Conservation (phyloP, 2,113 vertebrate genomes). For the Spea multiplicata region DNA sequence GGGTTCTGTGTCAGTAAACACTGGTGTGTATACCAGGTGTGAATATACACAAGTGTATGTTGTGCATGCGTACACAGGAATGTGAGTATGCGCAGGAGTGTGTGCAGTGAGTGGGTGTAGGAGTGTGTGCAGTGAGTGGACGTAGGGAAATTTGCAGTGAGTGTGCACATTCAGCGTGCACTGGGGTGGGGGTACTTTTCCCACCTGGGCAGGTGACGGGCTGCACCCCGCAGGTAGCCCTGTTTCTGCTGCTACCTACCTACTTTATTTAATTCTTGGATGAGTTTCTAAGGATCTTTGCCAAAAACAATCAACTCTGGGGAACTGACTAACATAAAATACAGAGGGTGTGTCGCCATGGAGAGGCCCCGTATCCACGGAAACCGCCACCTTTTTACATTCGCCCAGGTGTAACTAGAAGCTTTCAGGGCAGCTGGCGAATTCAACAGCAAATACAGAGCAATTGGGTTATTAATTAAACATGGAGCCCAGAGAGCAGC, state of each 20-base stretch:
- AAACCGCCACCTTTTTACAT: conserved; percentile 68
- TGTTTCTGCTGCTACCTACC: conserved; percentile 48
- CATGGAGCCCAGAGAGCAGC: neutral
- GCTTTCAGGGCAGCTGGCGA: conserved; percentile 51
- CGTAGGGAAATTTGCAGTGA: neutral
- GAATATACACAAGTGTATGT: neutral
- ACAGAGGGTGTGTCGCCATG: conserved; percentile 69
- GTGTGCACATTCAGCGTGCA: neutral
- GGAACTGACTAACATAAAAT: conserved; percentile 72
- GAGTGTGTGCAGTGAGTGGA: neutral
- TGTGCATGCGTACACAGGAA: neutral
- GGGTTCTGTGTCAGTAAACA: too few species aligned
- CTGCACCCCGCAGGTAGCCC: conserved; percentile 18
- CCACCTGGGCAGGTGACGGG: neutral
- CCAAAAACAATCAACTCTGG: conserved; percentile 72
- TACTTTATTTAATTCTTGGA: conserved; percentile 66
- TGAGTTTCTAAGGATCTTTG: conserved; percentile 68
- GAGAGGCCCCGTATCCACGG: conserved; percentile 65
- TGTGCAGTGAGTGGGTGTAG: neutral
- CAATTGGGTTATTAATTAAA: conserved; percentile 43
- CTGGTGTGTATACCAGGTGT: neutral
- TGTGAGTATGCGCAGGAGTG: neutral
- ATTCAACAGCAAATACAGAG: conserved; percentile 48
- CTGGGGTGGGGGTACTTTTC: neutral
- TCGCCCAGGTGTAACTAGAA: conserved; percentile 63